Evolutionary conservation across 2,113 vertebrate genomes (phyloP), one percentile per base, ranked within the genome.

Genomic region (Dryoscopus gambensis): DNA sequence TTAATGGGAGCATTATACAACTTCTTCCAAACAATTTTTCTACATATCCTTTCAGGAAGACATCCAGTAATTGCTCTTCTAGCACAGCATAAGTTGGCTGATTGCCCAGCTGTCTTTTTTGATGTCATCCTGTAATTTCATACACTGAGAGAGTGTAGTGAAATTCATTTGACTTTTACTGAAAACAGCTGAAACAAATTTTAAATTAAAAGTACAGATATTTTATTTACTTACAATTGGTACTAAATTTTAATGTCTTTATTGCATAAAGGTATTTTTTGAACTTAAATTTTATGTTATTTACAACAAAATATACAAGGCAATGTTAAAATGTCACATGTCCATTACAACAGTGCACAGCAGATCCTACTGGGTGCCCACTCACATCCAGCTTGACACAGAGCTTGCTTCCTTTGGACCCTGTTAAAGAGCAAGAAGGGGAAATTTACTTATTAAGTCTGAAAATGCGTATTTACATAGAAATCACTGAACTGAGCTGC

Each of bases 311-410:
- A 97, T 98, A 93, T 97, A 98, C 97, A 98, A 88, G 78, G 68
- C 68, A 94, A 96, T 52, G 76, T 88, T 96, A 94, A 84, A 87
- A 78, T 20, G 47, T 63, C 78, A 90, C 63, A 86, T 13, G 44
- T 91, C 47, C 75, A 65, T 90, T 91, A 77, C 17, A 91, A 13
- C 28, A 90, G 77, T 8, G 39, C 79, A 93, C 39, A 93, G 87
- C 71, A 89, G 82, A 73, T 65, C 63, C 74, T 64, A 20, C 24
- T 40, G 33, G 46, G 42, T 92, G 93, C 93, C 86, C 86, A 31
- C 75, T 97, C 96, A 99, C 98, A 99, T 99, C 99, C 99, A 99
- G 6, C 98, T 95, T 1, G 98, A 97, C 90, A 98, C 95, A 76
- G 98, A 84, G 28, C 97, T 94, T 9, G 93, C 71, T 85, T 99